Evolutionary conservation across 2,113 vertebrate genomes (phyloP).

Genomic region (Urocitellus parryii): DNA sequence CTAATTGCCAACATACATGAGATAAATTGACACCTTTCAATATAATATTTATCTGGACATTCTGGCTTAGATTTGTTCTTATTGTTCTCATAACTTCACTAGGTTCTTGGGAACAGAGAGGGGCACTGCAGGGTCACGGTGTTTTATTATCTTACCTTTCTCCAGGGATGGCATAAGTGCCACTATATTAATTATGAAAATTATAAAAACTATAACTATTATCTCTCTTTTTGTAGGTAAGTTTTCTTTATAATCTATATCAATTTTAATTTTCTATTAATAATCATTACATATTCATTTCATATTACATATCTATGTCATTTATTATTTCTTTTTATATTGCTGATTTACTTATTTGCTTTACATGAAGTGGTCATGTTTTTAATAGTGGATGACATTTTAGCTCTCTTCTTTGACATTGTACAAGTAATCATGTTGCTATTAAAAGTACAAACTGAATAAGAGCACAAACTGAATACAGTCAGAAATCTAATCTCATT

Average conservation of each 20-base stretch:
- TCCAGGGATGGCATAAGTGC: not conserved
- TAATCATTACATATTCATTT: not conserved
- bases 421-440: not conserved
- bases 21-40: not conserved
- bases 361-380: not conserved
- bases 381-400: not conserved
- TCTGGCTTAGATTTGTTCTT: not conserved
- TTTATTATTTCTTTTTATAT: not conserved
- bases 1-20: not conserved
- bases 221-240: not conserved
- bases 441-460: not conserved
- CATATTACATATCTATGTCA: not conserved
- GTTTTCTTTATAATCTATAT: not conserved
- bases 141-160: not conserved
- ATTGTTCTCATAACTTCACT: not conserved
- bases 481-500: not conserved
- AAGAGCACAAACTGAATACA: not conserved
- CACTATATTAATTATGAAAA: not conserved
- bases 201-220: not conserved
- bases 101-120: not conserved
- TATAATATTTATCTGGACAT: not conserved
- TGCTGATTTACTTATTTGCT: not conserved
- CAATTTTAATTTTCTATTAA: not conserved
- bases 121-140: not conserved
- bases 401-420: not conserved